These are phyloP conservation scores for Steinernema hermaphroditum DNA, from an alignment of 2,888 invertebrate species.

Conservation along the genomic window DNA sequence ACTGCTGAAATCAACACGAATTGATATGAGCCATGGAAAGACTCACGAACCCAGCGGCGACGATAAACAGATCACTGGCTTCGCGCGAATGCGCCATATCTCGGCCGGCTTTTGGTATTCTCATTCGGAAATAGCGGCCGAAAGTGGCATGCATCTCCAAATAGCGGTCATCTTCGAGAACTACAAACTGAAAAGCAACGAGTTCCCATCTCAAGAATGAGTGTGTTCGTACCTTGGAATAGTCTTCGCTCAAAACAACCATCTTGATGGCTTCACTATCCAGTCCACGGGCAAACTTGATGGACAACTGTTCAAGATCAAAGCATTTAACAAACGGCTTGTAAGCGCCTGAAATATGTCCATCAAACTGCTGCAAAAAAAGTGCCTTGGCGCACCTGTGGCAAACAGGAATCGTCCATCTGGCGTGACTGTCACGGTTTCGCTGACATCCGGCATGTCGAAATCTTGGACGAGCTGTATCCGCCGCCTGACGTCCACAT, in stretches of 20 bases:
- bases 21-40: not conserved
- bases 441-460: slow-evolving; percentile 94
- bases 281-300: slow-evolving; percentile 96
- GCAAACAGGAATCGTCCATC: slow-evolving; percentile 90
- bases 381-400: slow-evolving; percentile 77
- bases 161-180: slow-evolving; percentile 85
- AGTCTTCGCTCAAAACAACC: slow-evolving; percentile 89
- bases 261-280: slow-evolving; percentile 95
- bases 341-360: slow-evolving; percentile 72
- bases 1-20: slow-evolving; percentile 70
- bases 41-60: slow-evolving; percentile 77
- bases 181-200: slow-evolving; percentile 77
- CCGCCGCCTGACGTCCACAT: slow-evolving; percentile 80
- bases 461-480: slow-evolving; percentile 98
- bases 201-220: not conserved
- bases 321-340: slow-evolving; percentile 94
- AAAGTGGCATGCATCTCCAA: slow-evolving; percentile 93
- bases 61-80: slow-evolving; percentile 87
- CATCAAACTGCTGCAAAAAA: not conserved
- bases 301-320: slow-evolving; percentile 89
- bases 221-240: slow-evolving; percentile 79
- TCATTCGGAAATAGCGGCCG: slow-evolving; percentile 84
- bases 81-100: slow-evolving; percentile 88
- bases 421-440: slow-evolving; percentile 79
- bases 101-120: slow-evolving; percentile 92